phyloP scores from a whole-genome alignment of 2,113 vertebrate species.

The Chionomys nivalis region DNA sequence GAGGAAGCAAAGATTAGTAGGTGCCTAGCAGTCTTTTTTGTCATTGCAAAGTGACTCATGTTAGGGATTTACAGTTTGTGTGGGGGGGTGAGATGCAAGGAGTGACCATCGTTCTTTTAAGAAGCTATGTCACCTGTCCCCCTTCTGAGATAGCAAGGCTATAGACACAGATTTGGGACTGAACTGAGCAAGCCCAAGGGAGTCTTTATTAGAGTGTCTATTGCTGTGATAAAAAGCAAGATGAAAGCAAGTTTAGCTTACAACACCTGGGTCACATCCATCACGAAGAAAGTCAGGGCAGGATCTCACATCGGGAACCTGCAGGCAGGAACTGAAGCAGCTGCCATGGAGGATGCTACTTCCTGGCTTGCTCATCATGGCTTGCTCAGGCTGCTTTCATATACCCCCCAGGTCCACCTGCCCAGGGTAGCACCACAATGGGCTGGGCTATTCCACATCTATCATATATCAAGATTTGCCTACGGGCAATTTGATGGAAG shows the following conservation, averaged over 20 bases:
- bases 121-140: neutral
- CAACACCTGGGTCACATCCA: neutral
- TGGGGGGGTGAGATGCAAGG: neutral
- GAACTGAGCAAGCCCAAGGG: fast-evolving
- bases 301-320: neutral
- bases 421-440: neutral
- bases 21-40: neutral
- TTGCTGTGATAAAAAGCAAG: neutral
- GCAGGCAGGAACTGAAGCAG: neutral
- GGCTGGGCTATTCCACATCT: neutral
- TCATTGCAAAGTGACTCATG: neutral
- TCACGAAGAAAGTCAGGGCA: neutral
- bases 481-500: neutral
- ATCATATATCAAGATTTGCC: neutral
- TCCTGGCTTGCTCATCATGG: neutral
- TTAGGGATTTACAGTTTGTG: neutral
- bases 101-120: neutral
- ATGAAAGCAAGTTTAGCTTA: neutral
- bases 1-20: neutral
- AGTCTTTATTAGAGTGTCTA: neutral
- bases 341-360: neutral
- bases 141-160: neutral
- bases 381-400: neutral
- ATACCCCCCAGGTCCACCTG: neutral
- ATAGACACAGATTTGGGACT: neutral